phyloP scores from a whole-genome alignment of 2,888 invertebrate genomes.

The Tiliacea aurago region DNA sequence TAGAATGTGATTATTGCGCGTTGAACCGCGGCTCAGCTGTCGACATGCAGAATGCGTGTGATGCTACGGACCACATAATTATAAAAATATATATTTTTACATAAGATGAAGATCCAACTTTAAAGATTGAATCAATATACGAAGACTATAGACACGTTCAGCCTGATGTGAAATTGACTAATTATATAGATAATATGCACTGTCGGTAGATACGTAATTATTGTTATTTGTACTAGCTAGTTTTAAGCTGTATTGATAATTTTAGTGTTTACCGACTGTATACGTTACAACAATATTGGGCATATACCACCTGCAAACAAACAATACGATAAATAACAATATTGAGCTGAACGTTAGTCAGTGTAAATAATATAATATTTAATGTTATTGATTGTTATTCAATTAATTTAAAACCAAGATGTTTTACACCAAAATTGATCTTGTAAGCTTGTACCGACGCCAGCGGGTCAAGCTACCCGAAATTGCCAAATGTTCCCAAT shows the following conservation, averaged over 20 bases:
- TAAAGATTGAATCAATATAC: slow-evolving; percentile 32
- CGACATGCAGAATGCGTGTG: slow-evolving; percentile 49
- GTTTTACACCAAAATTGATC: slow-evolving; percentile 23
- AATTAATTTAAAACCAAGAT: slow-evolving; percentile 4
- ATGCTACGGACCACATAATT: slow-evolving; percentile 62
- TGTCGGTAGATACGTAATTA: slow-evolving; percentile 55
- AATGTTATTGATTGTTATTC: background rate
- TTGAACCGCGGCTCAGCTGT: slow-evolving; percentile 48
- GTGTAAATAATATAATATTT: slow-evolving; percentile 24
- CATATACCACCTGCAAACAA: slow-evolving; percentile 51
- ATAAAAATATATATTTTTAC: slow-evolving; percentile 49
- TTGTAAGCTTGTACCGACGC: no score
- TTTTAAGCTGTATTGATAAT: slow-evolving; percentile 37
- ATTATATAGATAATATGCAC: slow-evolving; percentile 32
- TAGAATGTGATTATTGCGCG: slow-evolving; percentile 44
- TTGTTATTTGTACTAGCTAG: slow-evolving; percentile 53
- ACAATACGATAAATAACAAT: background rate
- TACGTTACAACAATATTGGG: slow-evolving; percentile 48
- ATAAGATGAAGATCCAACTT: slow-evolving; percentile 44
- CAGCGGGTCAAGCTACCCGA: no score
- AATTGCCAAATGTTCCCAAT: no score
- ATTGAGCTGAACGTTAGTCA: slow-evolving; percentile 28
- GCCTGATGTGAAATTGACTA: slow-evolving; percentile 38
- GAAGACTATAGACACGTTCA: slow-evolving; percentile 47
- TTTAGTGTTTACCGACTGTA: slow-evolving; percentile 57